Base-by-base conservation (phyloP, 2,113 vertebrate genomes). In the Archilochus colubris region DNA sequence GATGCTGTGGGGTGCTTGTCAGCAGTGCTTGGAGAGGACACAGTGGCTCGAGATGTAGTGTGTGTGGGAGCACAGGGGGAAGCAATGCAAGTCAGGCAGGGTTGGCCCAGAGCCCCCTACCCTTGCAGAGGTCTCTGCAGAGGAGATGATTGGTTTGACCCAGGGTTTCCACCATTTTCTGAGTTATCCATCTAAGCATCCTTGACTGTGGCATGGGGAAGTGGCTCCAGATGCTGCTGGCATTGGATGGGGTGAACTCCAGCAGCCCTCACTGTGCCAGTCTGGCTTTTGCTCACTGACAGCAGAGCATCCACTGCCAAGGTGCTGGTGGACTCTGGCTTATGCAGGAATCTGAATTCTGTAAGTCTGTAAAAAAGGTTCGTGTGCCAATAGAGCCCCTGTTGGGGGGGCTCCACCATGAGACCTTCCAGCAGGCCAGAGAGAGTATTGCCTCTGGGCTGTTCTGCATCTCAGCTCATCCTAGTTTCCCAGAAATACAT, bases 11-110 rank as follows among this genome's bases (percentile, higher is more conserved):
- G 51, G 30, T n/a, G 67, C 48, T 88, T 3, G 4, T 66, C 57
- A 61, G 44, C 0, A 0, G 33, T 24, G 44, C 31, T 54, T 1
- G 6, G 38, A 74, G 57, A 2, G 2, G 48, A 27, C 50, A 19
- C 7, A 21, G 27, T 36, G 63, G 48, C 53, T 85, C 3, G 2
- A 70, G 82, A 3, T 1, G 2, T 20, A n/a, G 15, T 3, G 10
- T 30, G 66, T 48, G 18, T 1, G 3, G 36, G 24, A 67, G 61
- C 36, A 2, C 1, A 3, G 36, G 0, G 3, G n/a, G 36, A 86
- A 69, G 38, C 3, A 1, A 18, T 44, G 24, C n/a, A 58, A 68
- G 44, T 48, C 3, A 3, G 16, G 17, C 38, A 61, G n/a, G 20
- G 30, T 6, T 81, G 63, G 50, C 31, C 81, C 59, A 31, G 38